Evolutionary conservation across 2,797 vertebrate genomes (phyloP), one percentile per base, ranked within the genome.

Genomic region (Yasuhikotakia modesta): DNA sequence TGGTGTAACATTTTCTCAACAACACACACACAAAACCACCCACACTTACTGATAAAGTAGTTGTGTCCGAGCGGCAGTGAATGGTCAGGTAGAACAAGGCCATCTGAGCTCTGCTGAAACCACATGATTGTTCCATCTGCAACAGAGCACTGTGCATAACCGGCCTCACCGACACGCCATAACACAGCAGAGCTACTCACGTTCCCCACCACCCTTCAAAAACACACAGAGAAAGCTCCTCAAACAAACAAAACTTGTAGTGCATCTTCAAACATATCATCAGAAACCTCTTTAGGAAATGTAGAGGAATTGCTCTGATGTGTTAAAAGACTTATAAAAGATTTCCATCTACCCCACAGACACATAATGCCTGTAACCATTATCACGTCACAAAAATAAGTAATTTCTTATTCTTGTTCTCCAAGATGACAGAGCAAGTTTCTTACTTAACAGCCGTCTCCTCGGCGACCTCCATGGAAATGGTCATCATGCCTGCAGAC

Each of bases 371-470:
- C 14, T 14, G 17, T 14, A 55, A 22, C 30, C n/a, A 19, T 43
- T 4, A 27, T 65, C 11, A 43, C 52, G 0, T 22, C n/a, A n/a
- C n/a, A n/a, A n/a, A n/a, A n/a, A n/a, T n/a, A n/a, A n/a, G 19
- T 43, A 3, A n/a, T 27, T 24, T 55, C 12, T 73, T 69, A 35
- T 24, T 71, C 13, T 57, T 13, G 17, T 71, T 58, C 27, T 19
- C 10, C 22, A 68, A 60, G n/a, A 60, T 17, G 50, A 46, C 43
- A 12, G 16, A 27, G 46, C 0, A 17, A 32, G 81, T 46, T 32
- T 87, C 96, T 96, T 95, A 99, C 97, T 99, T 98, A 81, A 99
- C 91, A 72, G 96, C 95, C 2, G 96, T 95, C 83, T 97, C 97
- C 84, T 98, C 96, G 3, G 96, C 95, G 82, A 98, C 93, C 88